Percentiles rank a stretch among this genome's conserved stretches.
phyloP scores from a whole-genome alignment of 2,113 vertebrate genomes.

The Suncus etruscus region DNA sequence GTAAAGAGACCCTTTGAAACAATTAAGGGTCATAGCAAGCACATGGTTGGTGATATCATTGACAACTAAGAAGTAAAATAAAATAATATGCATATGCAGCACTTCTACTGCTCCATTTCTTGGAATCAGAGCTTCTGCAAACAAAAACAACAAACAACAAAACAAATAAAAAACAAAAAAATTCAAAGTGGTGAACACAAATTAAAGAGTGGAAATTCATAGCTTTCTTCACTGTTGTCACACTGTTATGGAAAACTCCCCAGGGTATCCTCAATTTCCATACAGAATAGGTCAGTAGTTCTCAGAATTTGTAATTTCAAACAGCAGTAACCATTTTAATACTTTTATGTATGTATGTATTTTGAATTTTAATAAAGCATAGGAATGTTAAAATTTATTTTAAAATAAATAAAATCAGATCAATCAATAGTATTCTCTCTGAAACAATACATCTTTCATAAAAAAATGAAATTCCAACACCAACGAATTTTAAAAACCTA shows the following conservation, averaged over 20 bases:
- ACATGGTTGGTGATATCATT: neutral
- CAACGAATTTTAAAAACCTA: slow-evolving; percentile 15
- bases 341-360: too few species aligned
- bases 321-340: neutral
- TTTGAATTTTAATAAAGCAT: slow-evolving; percentile 43
- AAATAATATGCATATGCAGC: neutral
- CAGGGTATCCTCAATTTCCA: slow-evolving; percentile 3
- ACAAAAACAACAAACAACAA: neutral
- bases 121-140: neutral
- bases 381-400: neutral
- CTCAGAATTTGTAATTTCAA: slow-evolving; percentile 11
- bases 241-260: neutral
- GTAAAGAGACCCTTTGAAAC: slow-evolving; percentile 44
- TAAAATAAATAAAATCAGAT: slow-evolving; percentile 10
- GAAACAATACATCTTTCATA: neutral
- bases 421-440: neutral
- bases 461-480: slow-evolving; percentile 30
- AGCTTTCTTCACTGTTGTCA: neutral
- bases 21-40: neutral
- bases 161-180: neutral
- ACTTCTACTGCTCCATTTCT: neutral
- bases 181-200: neutral
- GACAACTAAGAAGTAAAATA: slow-evolving; percentile 45
- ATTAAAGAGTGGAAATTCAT: neutral
- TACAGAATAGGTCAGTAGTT: neutral